Base-by-base conservation (phyloP, 2,113 vertebrate genomes). In the Ctenodactylus gundi region DNA sequence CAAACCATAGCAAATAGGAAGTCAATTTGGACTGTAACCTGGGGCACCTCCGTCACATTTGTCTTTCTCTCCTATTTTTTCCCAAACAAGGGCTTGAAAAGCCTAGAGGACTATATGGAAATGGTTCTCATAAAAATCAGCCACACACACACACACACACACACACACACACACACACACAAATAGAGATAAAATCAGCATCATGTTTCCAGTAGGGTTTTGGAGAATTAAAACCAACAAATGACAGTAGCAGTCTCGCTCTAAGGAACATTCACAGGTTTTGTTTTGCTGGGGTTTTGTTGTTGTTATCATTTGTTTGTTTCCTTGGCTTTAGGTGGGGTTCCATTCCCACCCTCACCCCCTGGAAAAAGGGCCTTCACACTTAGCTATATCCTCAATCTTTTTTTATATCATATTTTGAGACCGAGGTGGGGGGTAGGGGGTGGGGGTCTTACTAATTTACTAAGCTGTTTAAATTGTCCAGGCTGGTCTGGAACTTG, bases 11-110 rank as follows among this genome's bases (percentile, higher is more conserved):
- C n/a, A n/a, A 58, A 18, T 5, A 53, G 11, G 31, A 36, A 67
- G 1, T 57, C n/a, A 41, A 2, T 1, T 20, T 77, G 25, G 6
- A 23, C 3, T 29, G 3, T 41, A 44, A 39, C 8, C 3, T 23
- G 3, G 11, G 11, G 1, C 34, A 64, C 68, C 39, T 34, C 34
- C 34, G 23, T 51, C 70, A 86, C 0, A 67, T 15, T 7, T 53
- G 51, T 10, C n/a, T 57, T 49, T 5, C 2, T 76, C 23, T 60
- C 34, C 7, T 13, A 14, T 44, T 60, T 15, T 67, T 20, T 3
- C 5, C 25, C 2, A 5, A 14, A 7, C 27, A 23, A 3, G 6
- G 20, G 20, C 27, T n/a, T 41, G 11, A 67, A n/a, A 90, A n/a
- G 21, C 85, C 13, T 82, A 15, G 44, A 17, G 29, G 4, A 41